Conservation (phyloP, 1,140 invertebrate species). For the Trichogramma pretiosum region DNA sequence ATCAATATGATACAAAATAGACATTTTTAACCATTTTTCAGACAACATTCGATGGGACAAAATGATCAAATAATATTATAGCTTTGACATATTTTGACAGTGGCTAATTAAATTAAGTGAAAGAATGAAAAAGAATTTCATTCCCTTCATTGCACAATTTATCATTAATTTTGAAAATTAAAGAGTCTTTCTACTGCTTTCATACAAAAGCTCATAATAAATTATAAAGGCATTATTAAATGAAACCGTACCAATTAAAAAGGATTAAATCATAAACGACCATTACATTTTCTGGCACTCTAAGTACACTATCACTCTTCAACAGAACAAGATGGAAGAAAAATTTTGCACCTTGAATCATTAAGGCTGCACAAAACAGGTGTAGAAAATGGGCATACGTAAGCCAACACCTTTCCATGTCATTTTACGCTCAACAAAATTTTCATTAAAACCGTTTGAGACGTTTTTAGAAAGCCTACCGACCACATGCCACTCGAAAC, state of each 20-base stretch:
- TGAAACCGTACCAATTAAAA: slow-evolving; percentile 3
- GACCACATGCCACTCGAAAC: slow-evolving; percentile 10
- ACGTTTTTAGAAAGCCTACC: slow-evolving; percentile 1
- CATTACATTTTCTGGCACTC: neutral
- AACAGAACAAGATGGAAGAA: neutral
- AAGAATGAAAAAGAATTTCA: no score
- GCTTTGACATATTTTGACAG: no score
- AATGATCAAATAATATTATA: no score
- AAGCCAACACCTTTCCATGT: slow-evolving; percentile 2
- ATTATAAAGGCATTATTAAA: slow-evolving; percentile 6
- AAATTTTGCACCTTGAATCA: slow-evolving; percentile 3
- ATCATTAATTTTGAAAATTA: no score
- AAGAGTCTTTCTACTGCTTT: neutral
- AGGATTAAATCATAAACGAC: neutral
- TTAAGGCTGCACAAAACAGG: slow-evolving; percentile 4
- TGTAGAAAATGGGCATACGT: neutral
- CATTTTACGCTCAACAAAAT: slow-evolving; percentile 12
- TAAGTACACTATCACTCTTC: slow-evolving; percentile 3
- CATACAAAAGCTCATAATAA: neutral
- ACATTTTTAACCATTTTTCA: no score
- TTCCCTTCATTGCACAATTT: no score
- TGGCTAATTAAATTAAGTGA: no score
- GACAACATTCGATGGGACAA: no score
- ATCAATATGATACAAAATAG: no score
- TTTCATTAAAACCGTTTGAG: slow-evolving; percentile 16